Base-by-base conservation (phyloP, 2,113 vertebrate genomes). In the Periophthalmodon schlosseri region DNA sequence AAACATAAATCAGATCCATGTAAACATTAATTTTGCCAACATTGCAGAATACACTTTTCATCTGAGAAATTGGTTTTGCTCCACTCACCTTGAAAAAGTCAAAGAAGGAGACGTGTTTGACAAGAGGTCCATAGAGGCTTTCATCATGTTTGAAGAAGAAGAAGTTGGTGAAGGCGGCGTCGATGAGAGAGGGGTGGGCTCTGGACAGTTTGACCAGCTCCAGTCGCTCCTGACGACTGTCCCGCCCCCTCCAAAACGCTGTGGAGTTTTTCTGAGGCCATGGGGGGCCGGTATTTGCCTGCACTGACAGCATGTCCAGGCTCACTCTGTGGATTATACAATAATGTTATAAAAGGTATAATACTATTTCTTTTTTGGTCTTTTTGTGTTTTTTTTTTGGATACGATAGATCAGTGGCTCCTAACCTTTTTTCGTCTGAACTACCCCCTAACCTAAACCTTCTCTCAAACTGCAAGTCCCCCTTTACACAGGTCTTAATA, bases 91-190 rank as follows among this genome's bases (percentile, higher is more conserved):
- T 98, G 87, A 99, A 99, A 88, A 99, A 99, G 91, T 99, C 97
- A 77, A 98, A 99, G 92, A 99, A 99, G 0, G 97, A 97, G 70
- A 99, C 96, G 20, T 98, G 97, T 69, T 98, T 97, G 87, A 98
- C 97, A n/a, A 99, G 95, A 4, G 98, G 97, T 14, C 98, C 98
- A 13, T 98, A 99, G 4, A 99, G 94, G 69, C 88, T 96, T 91
- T 98, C 97, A 0, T 99, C 93, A 0, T 99, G 97, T 79, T 98
- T 94, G 81, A 99, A 99, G 90, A 99, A 99, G 92, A 99, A 99
- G 82, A 99, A 99, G 89, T 99, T 98, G 72, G 97, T 99, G 81
- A 99, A 97, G 49, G 97, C 98, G 9, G 97, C 97, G 2, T 99
- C 96, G n/a, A 99, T 93, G 83, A 95, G 77, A 24, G 94, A 77